These are phyloP conservation scores for Chaetura pelagica DNA, from an alignment of 2,113 vertebrate species.

Conservation along the genomic window DNA sequence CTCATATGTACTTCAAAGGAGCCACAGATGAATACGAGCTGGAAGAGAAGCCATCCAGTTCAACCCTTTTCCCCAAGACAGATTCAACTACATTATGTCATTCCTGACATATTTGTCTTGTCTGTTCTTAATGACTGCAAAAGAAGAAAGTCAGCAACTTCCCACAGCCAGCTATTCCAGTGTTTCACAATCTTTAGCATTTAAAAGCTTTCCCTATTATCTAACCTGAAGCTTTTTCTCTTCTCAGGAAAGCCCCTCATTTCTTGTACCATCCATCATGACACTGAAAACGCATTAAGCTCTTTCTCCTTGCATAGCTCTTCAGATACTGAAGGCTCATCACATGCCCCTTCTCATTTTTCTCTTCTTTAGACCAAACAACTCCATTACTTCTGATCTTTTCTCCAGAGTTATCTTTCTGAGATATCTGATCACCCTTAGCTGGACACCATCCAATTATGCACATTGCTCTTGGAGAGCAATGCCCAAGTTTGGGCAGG, in stretches of 20 bases:
- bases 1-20: neutral
- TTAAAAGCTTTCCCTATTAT: neutral
- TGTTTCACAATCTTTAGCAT: neutral
- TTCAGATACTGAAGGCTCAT: neutral
- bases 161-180: neutral
- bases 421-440: neutral
- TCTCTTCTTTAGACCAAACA: neutral
- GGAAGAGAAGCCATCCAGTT: neutral
- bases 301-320: neutral
- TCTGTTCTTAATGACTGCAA: neutral
- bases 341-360: neutral
- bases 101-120: constrained; percentile 22
- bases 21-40: neutral
- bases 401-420: neutral
- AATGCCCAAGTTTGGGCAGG: constrained; percentile 41
- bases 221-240: neutral
- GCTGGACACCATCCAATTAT: neutral
- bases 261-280: neutral
- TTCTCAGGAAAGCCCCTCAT: neutral
- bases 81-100: neutral
- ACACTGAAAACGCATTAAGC: neutral
- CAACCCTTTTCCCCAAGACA: neutral
- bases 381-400: neutral
- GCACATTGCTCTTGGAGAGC: neutral
- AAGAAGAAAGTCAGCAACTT: neutral